Evolutionary conservation across 2,888 invertebrate genomes (phyloP), one percentile per base, ranked within the genome.

Genomic region (Tachina grossa): DNA sequence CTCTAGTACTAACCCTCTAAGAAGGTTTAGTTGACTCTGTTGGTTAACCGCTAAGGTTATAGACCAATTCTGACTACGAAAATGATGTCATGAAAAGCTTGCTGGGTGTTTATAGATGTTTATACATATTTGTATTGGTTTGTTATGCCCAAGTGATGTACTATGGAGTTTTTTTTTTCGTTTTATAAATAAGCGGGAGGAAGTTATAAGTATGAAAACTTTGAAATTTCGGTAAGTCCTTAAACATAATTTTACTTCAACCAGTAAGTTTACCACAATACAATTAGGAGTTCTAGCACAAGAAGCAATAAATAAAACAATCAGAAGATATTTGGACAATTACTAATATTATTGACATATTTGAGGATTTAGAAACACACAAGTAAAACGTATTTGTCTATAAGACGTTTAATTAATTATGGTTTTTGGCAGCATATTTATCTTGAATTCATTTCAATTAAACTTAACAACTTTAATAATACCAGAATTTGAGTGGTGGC

Each of bases 211-310:
- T 47, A 31, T 47, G 31, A 9, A 47, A 47, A 47, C 47, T 47
- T n/a, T 65, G 14, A 9, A n/a, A 31, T n/a, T 22, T 41, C 16
- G 13, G 2, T 31, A 49, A 65, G 47, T 14, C 65, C 22, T 31
- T 31, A 47, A 47, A 31, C 65, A n/a, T 13, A 31, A n/a, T 65
- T 65, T 65, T n/a, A 47, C 4, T 47, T 19, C 43, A 69, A 69
- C 43, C 39, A 69, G 61, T 69, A 51, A 78, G 69, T 61, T 78
- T 69, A 78, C 69, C 61, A 69, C 2, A 31, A 68, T 39, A 53
- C 14, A 31, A 31, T 31, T 31, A 4, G 31, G 31, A 66, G 8
- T 75, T 51, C 39, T 41, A 41, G 65, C 55, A 22, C 49, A 1
- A 75, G 16, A 45, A 19, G 45, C 41, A 41, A 61, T 61, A 11